Conservation (phyloP, 2,888 invertebrate species). For the Aspidiotus rigidus region DNA sequence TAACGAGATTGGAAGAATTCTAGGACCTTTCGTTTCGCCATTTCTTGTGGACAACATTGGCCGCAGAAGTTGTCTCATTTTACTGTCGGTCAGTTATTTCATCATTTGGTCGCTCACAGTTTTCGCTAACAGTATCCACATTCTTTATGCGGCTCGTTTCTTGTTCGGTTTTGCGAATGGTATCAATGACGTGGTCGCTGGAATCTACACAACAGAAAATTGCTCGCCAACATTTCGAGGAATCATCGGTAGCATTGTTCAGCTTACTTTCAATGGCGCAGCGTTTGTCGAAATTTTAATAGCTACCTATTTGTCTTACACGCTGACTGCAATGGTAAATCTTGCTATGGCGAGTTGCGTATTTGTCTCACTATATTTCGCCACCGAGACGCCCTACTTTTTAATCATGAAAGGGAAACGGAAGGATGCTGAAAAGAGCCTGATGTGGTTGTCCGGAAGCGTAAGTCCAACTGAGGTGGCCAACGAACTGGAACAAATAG, state of each 20-base stretch:
- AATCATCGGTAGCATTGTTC: background rate
- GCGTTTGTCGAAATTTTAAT: background rate
- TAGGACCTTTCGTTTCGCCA: background rate
- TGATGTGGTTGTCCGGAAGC: background rate
- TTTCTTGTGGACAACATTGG: background rate
- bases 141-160: background rate
- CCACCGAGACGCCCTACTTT: background rate
- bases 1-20: background rate
- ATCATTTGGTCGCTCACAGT: too few species aligned
- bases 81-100: too few species aligned
- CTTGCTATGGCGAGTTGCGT: background rate
- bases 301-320: background rate
- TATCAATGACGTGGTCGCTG: background rate
- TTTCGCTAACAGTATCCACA: too few species aligned
- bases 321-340: background rate
- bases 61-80: background rate
- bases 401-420: background rate
- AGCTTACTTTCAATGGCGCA: background rate
- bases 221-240: background rate
- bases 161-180: background rate
- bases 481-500: background rate
- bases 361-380: too few species aligned
- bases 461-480: background rate
- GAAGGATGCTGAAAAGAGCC: background rate
- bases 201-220: background rate